A percentile compares a stretch with the other conserved stretches of the same genome.
Evolutionary conservation across 2,113 vertebrate species (phyloP).

Genomic region (Halcyon malimbica): DNA sequence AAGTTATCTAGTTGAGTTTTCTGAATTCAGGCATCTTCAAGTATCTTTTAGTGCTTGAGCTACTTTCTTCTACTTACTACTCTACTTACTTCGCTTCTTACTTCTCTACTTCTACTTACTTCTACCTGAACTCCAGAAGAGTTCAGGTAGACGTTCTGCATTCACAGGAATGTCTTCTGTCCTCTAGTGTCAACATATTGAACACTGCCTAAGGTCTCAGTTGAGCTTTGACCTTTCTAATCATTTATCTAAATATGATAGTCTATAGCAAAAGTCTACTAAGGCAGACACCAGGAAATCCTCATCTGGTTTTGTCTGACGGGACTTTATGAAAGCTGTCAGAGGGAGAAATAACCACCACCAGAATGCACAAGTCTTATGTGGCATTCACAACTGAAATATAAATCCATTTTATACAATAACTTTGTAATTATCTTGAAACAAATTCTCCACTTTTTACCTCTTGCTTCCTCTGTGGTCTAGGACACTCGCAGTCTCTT

Average conservation of each 20-base stretch:
- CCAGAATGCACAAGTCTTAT: background rate
- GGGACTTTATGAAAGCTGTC: background rate
- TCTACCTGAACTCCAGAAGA: background rate
- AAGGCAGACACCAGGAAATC: background rate
- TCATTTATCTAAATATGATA: background rate
- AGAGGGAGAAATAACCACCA: background rate
- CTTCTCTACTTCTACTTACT: no score
- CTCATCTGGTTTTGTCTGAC: background rate
- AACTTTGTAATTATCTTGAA: background rate
- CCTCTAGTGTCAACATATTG: background rate
- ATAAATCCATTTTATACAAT: background rate
- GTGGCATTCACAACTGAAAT: background rate
- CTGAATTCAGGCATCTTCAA: background rate
- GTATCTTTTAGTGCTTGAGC: background rate
- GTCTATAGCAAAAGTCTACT: background rate
- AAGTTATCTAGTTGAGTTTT: background rate
- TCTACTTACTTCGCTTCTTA: no score
- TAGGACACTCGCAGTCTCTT: background rate
- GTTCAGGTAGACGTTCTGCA: background rate
- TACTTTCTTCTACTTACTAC: background rate
- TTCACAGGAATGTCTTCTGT: background rate
- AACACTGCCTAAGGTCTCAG: background rate
- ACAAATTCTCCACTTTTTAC: background rate
- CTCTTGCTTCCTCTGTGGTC: background rate
- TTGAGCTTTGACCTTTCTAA: background rate